A percentile compares a stretch with the other conserved stretches of the same genome.
Conservation (phyloP, 2,888 invertebrate species). For the Ectemnius continuus region DNA sequence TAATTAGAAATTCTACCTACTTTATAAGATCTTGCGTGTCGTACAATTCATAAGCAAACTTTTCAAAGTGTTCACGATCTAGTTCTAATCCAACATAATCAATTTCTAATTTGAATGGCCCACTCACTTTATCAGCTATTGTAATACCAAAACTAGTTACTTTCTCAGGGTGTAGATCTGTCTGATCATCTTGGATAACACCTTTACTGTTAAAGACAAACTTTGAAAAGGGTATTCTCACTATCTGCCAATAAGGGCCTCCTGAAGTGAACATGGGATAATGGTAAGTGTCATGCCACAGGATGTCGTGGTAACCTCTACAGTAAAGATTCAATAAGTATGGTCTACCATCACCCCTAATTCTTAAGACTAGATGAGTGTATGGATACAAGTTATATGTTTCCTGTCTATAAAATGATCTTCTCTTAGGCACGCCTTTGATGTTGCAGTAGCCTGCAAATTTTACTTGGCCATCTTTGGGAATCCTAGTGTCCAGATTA, state of each 20-base stretch:
- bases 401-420: constrained; percentile 88
- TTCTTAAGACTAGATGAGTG: constrained; percentile 86
- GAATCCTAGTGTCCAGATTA: constrained; percentile 83
- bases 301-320: constrained; percentile 88
- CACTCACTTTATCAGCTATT: constrained; percentile 87
- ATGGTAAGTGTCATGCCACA: constrained; percentile 93
- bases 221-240: constrained; percentile 96
- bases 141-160: constrained; percentile 91
- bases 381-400: constrained; percentile 88
- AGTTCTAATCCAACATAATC: constrained; percentile 94
- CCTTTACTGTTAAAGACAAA: constrained; percentile 92
- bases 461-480: constrained; percentile 89
- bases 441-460: constrained; percentile 91
- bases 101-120: constrained; percentile 92
- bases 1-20: constrained; percentile 6
- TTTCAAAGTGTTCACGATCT: constrained; percentile 89
- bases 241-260: constrained; percentile 97
- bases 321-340: constrained; percentile 90
- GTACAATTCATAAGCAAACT: constrained; percentile 91
- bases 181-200: constrained; percentile 90
- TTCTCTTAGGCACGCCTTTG: constrained; percentile 84
- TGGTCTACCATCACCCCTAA: constrained; percentile 95
- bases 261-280: constrained; percentile 95
- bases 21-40: neutral
- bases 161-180: constrained; percentile 80